Conservation (phyloP, 2,888 invertebrate species). For the Conomelus anceps region DNA sequence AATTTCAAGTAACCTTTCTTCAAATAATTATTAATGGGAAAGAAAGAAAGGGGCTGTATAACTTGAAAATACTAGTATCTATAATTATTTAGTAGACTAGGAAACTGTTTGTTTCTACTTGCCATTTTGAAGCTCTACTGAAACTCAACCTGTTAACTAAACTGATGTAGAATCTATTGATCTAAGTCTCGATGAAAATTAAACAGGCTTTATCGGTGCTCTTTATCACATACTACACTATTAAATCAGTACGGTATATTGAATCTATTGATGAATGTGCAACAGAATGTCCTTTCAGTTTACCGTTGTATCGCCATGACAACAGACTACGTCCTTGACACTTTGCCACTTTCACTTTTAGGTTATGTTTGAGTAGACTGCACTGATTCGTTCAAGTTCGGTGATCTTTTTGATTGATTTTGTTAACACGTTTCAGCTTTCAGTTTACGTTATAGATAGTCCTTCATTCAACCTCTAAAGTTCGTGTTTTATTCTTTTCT, state of each 20-base stretch:
- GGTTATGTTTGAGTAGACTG: background rate
- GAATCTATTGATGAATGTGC: background rate
- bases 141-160: background rate
- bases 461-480: background rate
- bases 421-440: too few species aligned
- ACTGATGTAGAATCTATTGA: background rate
- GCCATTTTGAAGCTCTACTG: background rate
- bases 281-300: background rate
- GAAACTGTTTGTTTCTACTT: too few species aligned
- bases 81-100: too few species aligned
- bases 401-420: background rate
- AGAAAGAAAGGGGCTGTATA: too few species aligned
- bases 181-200: too few species aligned
- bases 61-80: too few species aligned
- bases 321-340: background rate
- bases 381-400: background rate
- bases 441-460: background rate
- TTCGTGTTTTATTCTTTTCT: background rate
- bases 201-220: background rate
- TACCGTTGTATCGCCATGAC: background rate
- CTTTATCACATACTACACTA: background rate
- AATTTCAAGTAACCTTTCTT: too few species aligned
- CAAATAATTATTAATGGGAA: too few species aligned
- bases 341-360: too few species aligned
- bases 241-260: background rate